Evolutionary conservation across 2,888 invertebrate species (phyloP).

Genomic region (Coronaproctus castanopsis): DNA sequence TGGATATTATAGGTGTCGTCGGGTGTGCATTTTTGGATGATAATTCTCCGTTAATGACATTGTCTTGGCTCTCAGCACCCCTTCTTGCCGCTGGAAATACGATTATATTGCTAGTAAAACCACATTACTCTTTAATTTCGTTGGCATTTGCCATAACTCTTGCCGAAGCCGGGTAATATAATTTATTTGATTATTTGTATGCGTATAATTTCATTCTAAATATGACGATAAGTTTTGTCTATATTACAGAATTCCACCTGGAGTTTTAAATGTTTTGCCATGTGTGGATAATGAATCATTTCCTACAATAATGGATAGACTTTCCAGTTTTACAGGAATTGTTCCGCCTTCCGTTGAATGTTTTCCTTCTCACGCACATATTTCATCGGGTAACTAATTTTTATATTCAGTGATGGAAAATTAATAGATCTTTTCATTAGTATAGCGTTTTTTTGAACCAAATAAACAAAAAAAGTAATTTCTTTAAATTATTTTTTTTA

Average conservation of each 20-base stretch:
- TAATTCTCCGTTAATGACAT: neutral
- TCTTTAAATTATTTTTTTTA: neutral
- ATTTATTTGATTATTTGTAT: neutral
- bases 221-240: neutral
- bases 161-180: neutral
- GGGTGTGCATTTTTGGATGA: constrained; percentile 2
- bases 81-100: constrained; percentile 1
- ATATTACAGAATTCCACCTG: constrained; percentile 1
- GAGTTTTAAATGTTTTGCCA: constrained; percentile 5
- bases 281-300: neutral
- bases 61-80: constrained; percentile 1
- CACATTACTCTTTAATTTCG: constrained; percentile 1
- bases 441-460: too few relatives aligned
- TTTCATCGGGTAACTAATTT: neutral
- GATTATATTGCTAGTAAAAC: neutral
- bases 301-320: neutral
- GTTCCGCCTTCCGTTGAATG: neutral
- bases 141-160: constrained; percentile 4
- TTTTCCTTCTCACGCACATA: neutral
- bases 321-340: neutral
- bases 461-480: too few relatives aligned
- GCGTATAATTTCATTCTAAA: neutral
- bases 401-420: too few relatives aligned
- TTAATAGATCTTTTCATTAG: too few relatives aligned
- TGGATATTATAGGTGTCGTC: neutral